Conservation (phyloP, 2,797 vertebrate species). For the Cheirogaleus major region DNA sequence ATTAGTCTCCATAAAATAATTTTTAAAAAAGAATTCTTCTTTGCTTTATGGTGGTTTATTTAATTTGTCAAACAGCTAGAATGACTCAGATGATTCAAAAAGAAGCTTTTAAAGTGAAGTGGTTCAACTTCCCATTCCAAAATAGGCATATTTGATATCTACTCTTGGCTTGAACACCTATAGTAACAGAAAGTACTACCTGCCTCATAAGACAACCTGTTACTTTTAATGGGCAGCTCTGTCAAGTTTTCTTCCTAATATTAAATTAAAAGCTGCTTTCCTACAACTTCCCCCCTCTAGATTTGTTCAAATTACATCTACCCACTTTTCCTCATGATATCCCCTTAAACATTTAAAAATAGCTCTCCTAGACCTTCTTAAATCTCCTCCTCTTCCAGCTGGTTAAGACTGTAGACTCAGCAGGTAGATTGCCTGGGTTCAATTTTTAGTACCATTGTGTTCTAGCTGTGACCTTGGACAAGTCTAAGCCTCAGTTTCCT, state of each 20-base stretch:
- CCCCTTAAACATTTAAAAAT: neutral
- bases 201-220: neutral
- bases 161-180: neutral
- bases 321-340: neutral
- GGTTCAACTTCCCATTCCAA: neutral
- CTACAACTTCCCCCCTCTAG: neutral
- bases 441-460: neutral
- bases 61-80: neutral
- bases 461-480: neutral
- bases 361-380: neutral
- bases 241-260: neutral
- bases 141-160: neutral
- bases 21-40: neutral
- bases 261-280: neutral
- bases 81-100: neutral
- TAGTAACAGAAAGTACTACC: neutral
- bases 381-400: neutral
- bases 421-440: neutral
- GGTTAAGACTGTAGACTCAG: neutral
- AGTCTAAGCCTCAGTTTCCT: neutral
- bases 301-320: neutral
- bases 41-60: neutral
- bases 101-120: slow-evolving; percentile 19
- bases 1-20: neutral
- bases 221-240: neutral